A percentile compares a stretch with the other conserved stretches of the same genome.
Conservation (phyloP, 2,797 vertebrate species). For the Danio albolineatus region DNA sequence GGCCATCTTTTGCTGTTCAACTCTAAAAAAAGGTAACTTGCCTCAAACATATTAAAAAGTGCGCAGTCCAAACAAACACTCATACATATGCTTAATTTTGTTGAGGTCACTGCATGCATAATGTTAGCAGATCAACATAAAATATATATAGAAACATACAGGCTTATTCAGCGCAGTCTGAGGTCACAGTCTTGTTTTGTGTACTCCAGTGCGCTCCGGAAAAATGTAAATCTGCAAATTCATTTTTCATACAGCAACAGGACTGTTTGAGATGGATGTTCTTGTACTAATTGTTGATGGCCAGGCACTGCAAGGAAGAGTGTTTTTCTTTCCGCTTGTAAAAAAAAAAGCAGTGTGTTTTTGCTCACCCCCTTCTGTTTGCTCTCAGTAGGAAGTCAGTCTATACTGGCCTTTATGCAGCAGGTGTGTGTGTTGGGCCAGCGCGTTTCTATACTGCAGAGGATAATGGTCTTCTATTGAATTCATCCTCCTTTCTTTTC, state of each 20-base stretch:
- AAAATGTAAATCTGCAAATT: constrained; percentile 18
- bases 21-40: not conserved
- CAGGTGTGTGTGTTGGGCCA: constrained; percentile 28
- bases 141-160: constrained; percentile 5
- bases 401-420: constrained; percentile 33
- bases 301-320: constrained; percentile 33
- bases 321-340: not conserved
- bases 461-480: constrained; percentile 35
- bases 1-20: constrained; percentile 3
- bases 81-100: constrained; percentile 20
- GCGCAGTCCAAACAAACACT: not conserved
- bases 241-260: constrained; percentile 29
- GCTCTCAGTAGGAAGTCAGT: constrained; percentile 18
- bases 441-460: not conserved
- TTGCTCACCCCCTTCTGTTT: not conserved
- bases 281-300: constrained; percentile 42
- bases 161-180: constrained; percentile 13
- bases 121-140: not conserved
- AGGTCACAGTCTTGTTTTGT: not conserved
- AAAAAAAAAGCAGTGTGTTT: constrained; percentile 15
- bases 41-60: not conserved
- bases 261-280: constrained; percentile 10
- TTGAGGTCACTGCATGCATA: constrained; percentile 29
- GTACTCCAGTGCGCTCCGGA: not conserved
- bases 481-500: constrained; percentile 31